Evolutionary conservation across 1,140 invertebrate genomes (phyloP).

Genomic region (Bombyx mori): ASM3026992v2 NC_085131.1:3025001-3025500

Average conservation of each 20-base stretch:
- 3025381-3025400: conserved; percentile 23
- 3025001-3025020: too few relatives aligned
- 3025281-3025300: conserved; percentile 36
- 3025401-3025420: conserved; percentile 42
- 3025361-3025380: conserved; percentile 53
- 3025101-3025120: too few relatives aligned
- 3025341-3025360: conserved; percentile 40
- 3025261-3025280: conserved; percentile 54
- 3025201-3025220: conserved; percentile 27
- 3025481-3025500: conserved; percentile 30
- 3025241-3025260: conserved; percentile 39
- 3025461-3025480: conserved; percentile 18
- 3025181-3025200: conserved; percentile 33
- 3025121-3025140: too few relatives aligned
- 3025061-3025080: too few relatives aligned
- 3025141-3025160: too few relatives aligned
- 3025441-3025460: too few relatives aligned
- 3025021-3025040: too few relatives aligned
- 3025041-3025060: too few relatives aligned
- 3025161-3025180: conserved; percentile 1
- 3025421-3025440: conserved; percentile 11
- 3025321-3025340: conserved; percentile 31
- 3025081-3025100: too few relatives aligned
- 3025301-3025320: conserved; percentile 17
- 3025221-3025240: conserved; percentile 29